Evolutionary conservation across 2,888 invertebrate species (phyloP).

Genomic region (Steinernema scapterisci): DNA sequence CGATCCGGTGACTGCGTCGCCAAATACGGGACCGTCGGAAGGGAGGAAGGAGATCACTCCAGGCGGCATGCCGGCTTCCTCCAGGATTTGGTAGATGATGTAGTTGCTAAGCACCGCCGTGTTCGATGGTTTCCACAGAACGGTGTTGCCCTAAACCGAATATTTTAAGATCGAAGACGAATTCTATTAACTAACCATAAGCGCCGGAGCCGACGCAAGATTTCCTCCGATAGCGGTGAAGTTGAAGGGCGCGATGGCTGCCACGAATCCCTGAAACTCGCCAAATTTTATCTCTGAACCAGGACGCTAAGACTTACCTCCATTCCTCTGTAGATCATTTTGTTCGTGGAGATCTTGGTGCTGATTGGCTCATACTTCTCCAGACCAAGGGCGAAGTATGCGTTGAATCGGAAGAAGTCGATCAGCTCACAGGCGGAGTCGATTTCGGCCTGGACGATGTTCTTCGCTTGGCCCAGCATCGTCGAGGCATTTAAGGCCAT

Average conservation of each 20-base stretch:
- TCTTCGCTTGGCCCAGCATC: slow-evolving; percentile 94
- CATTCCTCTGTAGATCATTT: slow-evolving; percentile 84
- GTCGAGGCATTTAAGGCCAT: slow-evolving; percentile 90
- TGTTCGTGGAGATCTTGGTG: slow-evolving; percentile 80
- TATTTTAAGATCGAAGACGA: neutral
- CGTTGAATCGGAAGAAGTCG: slow-evolving; percentile 83
- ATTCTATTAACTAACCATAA: slow-evolving; percentile 71
- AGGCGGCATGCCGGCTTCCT: slow-evolving; percentile 88
- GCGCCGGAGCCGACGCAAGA: slow-evolving; percentile 75
- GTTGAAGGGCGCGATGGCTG: slow-evolving; percentile 96
- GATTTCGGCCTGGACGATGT: slow-evolving; percentile 90
- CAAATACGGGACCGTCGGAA: slow-evolving; percentile 92
- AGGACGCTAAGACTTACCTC: slow-evolving; percentile 71
- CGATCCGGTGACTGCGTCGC: slow-evolving; percentile 83
- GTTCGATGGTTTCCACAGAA: slow-evolving; percentile 97
- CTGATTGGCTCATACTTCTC: slow-evolving; percentile 89
- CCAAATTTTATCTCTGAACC: neutral
- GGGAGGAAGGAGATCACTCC: slow-evolving; percentile 98
- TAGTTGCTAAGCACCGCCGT: slow-evolving; percentile 94
- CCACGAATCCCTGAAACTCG: slow-evolving; percentile 80
- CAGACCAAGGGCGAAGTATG: slow-evolving; percentile 75
- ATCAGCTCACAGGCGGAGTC: slow-evolving; percentile 89
- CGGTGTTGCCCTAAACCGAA: slow-evolving; percentile 82
- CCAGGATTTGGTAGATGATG: slow-evolving; percentile 86
- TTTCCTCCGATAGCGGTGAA: slow-evolving; percentile 99